Conservation (phyloP, 2,888 invertebrate genomes). For the Drosophila tanythrix region DNA sequence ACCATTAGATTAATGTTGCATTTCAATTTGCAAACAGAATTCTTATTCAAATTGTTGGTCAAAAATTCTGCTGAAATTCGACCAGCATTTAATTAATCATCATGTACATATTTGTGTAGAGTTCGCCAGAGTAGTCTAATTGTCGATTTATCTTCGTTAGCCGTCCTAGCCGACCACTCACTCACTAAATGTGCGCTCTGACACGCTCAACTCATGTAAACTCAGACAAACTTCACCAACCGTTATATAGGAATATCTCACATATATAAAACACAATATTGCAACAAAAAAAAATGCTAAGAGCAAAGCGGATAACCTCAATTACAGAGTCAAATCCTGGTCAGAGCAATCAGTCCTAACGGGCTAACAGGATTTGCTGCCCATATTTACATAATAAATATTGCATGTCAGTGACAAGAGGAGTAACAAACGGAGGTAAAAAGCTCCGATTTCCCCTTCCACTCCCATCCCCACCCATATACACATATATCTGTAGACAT, state of each 20-base stretch:
- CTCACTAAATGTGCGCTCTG: neutral
- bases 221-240: neutral
- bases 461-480: neutral
- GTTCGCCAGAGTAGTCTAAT: constrained; percentile 5
- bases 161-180: neutral
- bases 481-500: constrained; percentile 1
- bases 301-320: constrained; percentile 26
- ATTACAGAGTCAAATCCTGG: constrained; percentile 52
- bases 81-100: neutral
- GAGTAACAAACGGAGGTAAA: constrained; percentile 24
- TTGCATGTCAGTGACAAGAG: constrained; percentile 60
- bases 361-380: constrained; percentile 62
- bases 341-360: constrained; percentile 53
- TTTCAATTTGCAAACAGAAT: neutral
- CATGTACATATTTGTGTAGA: neutral
- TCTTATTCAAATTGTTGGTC: neutral
- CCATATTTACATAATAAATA: constrained; percentile 78
- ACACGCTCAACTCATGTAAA: neutral
- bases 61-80: neutral
- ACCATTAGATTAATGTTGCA: neutral
- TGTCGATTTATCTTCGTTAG: constrained; percentile 13
- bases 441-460: constrained; percentile 4
- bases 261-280: neutral
- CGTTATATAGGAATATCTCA: neutral
- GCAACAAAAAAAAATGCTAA: neutral